Evolutionary conservation across 2,113 vertebrate genomes (phyloP).

Genomic region (Pollachius pollachius): DNA sequence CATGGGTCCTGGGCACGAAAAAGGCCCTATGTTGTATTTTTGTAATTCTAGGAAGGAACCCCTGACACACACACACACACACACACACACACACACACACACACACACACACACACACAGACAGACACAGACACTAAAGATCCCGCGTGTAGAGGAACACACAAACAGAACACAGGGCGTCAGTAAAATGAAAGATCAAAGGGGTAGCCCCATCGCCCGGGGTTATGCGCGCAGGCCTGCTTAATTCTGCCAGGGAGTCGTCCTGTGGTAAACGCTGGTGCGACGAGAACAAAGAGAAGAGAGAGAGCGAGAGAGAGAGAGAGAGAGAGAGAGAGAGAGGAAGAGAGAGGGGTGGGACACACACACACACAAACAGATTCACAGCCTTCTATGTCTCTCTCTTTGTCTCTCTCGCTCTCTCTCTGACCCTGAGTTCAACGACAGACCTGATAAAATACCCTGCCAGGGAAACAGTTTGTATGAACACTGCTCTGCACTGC

Average conservation of each 20-base stretch:
- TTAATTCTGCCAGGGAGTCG: constrained; percentile 53
- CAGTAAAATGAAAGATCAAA: constrained; percentile 55
- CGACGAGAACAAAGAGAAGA: constrained; percentile 48
- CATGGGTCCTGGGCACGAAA: background rate
- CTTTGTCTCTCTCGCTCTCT: constrained; percentile 19
- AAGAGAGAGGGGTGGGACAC: constrained; percentile 18
- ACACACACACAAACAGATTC: background rate
- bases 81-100: background rate
- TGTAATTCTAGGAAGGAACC: no score
- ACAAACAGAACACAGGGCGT: constrained; percentile 46
- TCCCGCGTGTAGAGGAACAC: constrained; percentile 12
- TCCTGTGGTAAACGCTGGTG: constrained; percentile 51
- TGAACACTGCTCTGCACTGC: constrained; percentile 6
- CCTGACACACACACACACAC: background rate
- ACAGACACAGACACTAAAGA: background rate
- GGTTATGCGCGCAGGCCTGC: constrained; percentile 52
- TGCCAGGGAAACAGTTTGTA: constrained; percentile 52
- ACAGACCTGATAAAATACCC: constrained; percentile 43
- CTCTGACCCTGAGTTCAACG: constrained; percentile 55
- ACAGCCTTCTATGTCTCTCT: background rate
- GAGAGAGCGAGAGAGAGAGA: constrained; percentile 15
- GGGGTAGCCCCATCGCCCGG: constrained; percentile 36
- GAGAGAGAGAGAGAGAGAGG: constrained; percentile 10
- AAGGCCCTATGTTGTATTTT: background rate
- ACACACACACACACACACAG: background rate